Base-by-base conservation (phyloP, 2,888 invertebrate genomes). In the Laothoe populi region DNA sequence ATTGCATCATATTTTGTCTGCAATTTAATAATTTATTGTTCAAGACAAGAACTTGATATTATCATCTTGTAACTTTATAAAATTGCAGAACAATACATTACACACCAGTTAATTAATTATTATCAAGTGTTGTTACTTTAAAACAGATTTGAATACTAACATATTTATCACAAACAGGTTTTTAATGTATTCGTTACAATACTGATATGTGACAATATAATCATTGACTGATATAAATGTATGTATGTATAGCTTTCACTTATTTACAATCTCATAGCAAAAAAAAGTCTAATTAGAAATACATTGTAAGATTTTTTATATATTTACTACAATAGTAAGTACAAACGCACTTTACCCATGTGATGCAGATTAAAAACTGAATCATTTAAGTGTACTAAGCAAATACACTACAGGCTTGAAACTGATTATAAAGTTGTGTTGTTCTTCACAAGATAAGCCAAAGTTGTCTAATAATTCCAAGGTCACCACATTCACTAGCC, bases 401-500 rank as follows among this genome's bases (percentile, higher is more conserved):
- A 19, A 10, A 19, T 7, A 7, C 16, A 44, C 2, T 19, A 44
- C 10, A 44, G 38, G 13, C 19, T 19, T 35, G 16, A 10, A 35
- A 53, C 16, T 49, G 26, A 49, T 26, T 53, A 53, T 35, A 49
- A 4, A 19, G 10, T 19, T 31, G 49, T 53, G 19, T 53, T 61
- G 8, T 49, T 60, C 64, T 57, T 68, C 71, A 69, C 74, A 70
- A 70, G 78, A 77, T 79, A 81, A 76, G 67, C 65, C 48, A 67
- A 73, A 67, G 67, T 72, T 72, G 72, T 67, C 72, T 69, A 60
- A 73, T 78, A 79, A 70, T 66, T 64, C 63, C 83, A 83, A 84
- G 83, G 83, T 81, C 81, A 80, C 67, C 64, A 77, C 83, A 82
- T 80, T 84, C 82, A 79, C 82, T 75, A 60, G 69, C 67, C 68